Evolutionary conservation across 2,797 vertebrate genomes (phyloP), one percentile per base, ranked within the genome.

Genomic region (Lophius americanus): DNA sequence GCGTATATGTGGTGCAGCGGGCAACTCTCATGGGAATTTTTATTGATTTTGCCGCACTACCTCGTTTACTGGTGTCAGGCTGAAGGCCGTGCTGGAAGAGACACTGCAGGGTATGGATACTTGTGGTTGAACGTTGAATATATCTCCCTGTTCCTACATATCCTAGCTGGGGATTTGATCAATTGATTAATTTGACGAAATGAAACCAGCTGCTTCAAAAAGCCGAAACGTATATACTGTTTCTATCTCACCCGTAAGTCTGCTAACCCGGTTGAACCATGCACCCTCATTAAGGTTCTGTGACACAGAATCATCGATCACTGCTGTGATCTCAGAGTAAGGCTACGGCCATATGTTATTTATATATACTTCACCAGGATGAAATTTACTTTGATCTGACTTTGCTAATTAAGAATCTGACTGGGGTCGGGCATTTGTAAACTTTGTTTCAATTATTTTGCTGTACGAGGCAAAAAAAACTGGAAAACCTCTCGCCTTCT

Each of bases 31-130:
- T 9, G 37, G 13, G 51, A 52, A 4, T 36, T 10, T 41, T 48
- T 55, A 82, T 73, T 71, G 76, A 74, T 69, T 50, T 77, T 57
- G 4, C 41, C 9, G 33, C 32, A 68, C 50, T 36, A 5, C 7
- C 41, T 58, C 3, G 1, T 79, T 73, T 67, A 52, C 78, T 56
- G 52, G 9, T 43, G 23, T 62, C 47, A 47, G 33, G 33, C 63
- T 53, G 46, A 69, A 77, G 57, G 51, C 43, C 51, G 68, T 10
- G 33, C 48, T 12, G 43, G 36, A 37, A 56, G 2, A 51, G 37
- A 49, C 39, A 38, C n/a, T 60, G 53, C 44, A 12, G 10, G 39
- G 74, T 64, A 78, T 60, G 23, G 57, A 68, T 72, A 37, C 41
- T 35, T 50, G 13, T n/a, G 53, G 48, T 35, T 39, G 13, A 3